Evolutionary conservation across 2,797 vertebrate genomes (phyloP).

Genomic region (Dicrostonyx torquatus): DNA sequence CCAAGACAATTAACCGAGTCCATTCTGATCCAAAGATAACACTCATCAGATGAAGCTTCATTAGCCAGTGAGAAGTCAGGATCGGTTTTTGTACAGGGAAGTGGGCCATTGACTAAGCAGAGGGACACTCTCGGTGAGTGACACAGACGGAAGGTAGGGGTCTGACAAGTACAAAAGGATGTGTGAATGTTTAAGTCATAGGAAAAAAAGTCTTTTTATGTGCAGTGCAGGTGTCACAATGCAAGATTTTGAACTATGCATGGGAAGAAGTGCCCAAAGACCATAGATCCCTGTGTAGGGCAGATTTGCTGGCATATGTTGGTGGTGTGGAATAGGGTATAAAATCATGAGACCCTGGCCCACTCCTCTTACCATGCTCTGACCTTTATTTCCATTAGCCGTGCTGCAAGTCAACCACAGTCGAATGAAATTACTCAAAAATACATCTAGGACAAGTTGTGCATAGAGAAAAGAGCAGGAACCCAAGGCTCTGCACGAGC

Average conservation of each 20-base stretch:
- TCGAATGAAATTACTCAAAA: slow-evolving; percentile 54
- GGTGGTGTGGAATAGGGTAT: slow-evolving; percentile 27
- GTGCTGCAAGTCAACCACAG: slow-evolving; percentile 42
- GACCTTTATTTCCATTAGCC: slow-evolving; percentile 44
- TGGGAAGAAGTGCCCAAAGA: not conserved
- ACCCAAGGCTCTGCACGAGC: not conserved
- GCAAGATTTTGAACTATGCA: not conserved
- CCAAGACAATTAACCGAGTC: not conserved
- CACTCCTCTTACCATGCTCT: not conserved
- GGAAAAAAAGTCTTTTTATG: not conserved
- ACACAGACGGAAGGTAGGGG: not conserved
- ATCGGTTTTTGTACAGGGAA: not conserved
- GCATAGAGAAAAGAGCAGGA: not conserved
- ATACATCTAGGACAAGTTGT: not conserved
- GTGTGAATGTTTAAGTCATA: not conserved
- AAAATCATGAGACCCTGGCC: slow-evolving; percentile 48
- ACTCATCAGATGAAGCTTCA: not conserved
- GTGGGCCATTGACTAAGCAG: not conserved
- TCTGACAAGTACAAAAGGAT: not conserved
- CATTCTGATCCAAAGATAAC: too few species aligned
- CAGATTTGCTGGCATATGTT: slow-evolving; percentile 42
- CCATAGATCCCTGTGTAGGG: not conserved
- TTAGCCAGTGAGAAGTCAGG: not conserved
- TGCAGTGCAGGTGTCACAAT: not conserved
- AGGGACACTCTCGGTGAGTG: not conserved